These are phyloP conservation scores for Drosophila sp. DNA, from an alignment of 1,140 invertebrate genomes.

Conservation along the genomic window DNA sequence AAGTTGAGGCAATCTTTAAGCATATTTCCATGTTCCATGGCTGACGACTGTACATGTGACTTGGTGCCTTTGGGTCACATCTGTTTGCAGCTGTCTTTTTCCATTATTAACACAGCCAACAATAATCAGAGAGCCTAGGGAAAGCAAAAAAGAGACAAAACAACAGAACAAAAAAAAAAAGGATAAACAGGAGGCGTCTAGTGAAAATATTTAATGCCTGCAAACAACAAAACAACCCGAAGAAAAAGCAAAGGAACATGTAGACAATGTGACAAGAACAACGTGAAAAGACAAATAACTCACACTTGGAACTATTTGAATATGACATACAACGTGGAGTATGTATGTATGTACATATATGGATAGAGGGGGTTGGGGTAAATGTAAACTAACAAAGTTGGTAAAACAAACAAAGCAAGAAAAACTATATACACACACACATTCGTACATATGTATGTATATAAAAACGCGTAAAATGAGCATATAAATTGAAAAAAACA, in stretches of 20 bases:
- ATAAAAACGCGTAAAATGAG: background rate
- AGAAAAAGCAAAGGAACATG: conserved; percentile 41
- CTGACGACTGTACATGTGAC: conserved; percentile 3
- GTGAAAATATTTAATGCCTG: conserved; percentile 79
- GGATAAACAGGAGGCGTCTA: conserved; percentile 70
- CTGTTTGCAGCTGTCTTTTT: conserved; percentile 73
- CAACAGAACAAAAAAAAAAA: conserved; percentile 42
- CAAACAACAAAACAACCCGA: conserved; percentile 61
- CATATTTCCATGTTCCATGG: background rate
- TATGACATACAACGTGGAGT: conserved; percentile 68
- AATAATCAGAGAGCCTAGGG: conserved; percentile 73
- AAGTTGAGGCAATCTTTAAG: conserved; percentile 1
- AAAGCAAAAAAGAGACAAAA: conserved; percentile 21
- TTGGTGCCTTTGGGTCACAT: conserved; percentile 51
- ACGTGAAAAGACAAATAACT: conserved; percentile 68
- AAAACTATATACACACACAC: conserved; percentile 11
- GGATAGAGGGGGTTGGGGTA: background rate
- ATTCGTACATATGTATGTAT: background rate
- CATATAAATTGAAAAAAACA: conserved; percentile 25
- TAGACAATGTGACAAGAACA: conserved; percentile 42
- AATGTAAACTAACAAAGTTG: conserved; percentile 11
- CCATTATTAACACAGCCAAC: conserved; percentile 77
- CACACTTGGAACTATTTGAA: conserved; percentile 76
- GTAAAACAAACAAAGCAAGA: conserved; percentile 29
- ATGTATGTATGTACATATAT: background rate